phyloP scores from a whole-genome alignment of 2,797 vertebrate species.

The Cossypha dichroa region DNA sequence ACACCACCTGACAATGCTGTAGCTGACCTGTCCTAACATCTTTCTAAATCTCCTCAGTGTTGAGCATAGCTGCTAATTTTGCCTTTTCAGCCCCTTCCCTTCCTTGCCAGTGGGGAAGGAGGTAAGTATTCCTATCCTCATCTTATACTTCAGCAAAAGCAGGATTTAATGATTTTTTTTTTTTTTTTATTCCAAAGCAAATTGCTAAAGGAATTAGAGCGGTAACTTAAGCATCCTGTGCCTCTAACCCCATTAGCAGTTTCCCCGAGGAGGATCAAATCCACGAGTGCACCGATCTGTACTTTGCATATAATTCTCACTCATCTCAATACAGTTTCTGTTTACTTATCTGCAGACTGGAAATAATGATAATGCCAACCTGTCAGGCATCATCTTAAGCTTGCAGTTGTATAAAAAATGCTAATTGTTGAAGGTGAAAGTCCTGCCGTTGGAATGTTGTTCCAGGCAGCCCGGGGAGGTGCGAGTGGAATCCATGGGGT shows the following conservation, averaged over 20 bases:
- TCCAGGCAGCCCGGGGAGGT: not conserved
- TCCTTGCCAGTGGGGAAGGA: not conserved
- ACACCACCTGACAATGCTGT: not conserved
- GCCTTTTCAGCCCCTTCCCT: not conserved
- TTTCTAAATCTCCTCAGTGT: not conserved
- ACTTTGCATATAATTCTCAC: conserved; percentile 4
- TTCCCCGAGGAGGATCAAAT: not conserved
- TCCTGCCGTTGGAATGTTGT: not conserved
- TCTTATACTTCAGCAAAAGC: not conserved
- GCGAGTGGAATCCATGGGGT: not conserved
- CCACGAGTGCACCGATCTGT: not conserved
- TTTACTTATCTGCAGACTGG: conserved; percentile 30
- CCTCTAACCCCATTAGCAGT: not conserved
- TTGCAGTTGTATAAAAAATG: conserved; percentile 10
- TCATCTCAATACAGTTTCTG: not conserved
- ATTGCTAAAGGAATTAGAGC: not conserved
- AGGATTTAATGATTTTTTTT: not conserved
- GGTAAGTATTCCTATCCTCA: not conserved
- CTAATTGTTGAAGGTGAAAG: not conserved
- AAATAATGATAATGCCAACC: conserved; percentile 27
- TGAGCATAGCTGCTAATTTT: not conserved
- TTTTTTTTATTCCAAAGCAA: not conserved
- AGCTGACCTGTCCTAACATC: not conserved
- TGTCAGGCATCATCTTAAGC: conserved; percentile 13
- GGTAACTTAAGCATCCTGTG: not conserved